Percentiles rank a stretch among this genome's conserved stretches.
These are phyloP conservation scores for Cyclophora albipunctata DNA, from an alignment of 2,888 invertebrate species.

Conservation along the genomic window DNA sequence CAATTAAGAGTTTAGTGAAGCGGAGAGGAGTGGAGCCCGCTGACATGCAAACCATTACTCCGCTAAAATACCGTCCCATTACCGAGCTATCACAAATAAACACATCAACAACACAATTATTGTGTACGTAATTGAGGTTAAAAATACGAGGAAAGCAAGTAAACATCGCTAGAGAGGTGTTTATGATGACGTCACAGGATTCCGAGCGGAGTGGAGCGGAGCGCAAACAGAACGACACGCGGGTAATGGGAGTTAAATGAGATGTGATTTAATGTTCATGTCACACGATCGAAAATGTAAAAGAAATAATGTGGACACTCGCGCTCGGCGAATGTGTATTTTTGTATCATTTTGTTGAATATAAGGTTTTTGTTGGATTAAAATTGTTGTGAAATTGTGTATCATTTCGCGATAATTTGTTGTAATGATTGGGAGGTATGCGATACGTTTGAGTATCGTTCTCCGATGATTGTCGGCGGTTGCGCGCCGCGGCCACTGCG, in stretches of 20 bases:
- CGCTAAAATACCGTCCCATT: slow-evolving; percentile 9
- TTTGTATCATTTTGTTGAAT: slow-evolving; percentile 8
- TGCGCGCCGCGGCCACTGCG: no score
- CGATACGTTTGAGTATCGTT: not conserved
- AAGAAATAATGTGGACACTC: slow-evolving; percentile 29
- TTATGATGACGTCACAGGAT: slow-evolving; percentile 18
- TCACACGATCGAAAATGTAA: slow-evolving; percentile 14
- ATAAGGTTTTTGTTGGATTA: not conserved
- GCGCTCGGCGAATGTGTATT: not conserved
- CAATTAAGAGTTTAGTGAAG: no score
- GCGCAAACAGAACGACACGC: slow-evolving; percentile 26
- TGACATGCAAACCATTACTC: slow-evolving; percentile 1
- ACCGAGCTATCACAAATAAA: slow-evolving; percentile 19
- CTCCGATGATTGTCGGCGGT: no score
- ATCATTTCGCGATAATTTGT: slow-evolving; percentile 11
- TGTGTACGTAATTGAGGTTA: slow-evolving; percentile 25
- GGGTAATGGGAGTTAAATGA: slow-evolving; percentile 50
- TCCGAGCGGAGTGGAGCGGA: slow-evolving; percentile 6
- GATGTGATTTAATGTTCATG: slow-evolving; percentile 39
- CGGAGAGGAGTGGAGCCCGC: no score
- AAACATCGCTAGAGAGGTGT: slow-evolving; percentile 27
- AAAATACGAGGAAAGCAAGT: slow-evolving; percentile 24
- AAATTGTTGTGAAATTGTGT: slow-evolving; percentile 19
- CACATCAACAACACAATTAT: slow-evolving; percentile 21
- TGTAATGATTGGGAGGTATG: slow-evolving; percentile 10